phyloP scores from a whole-genome alignment of 2,797 vertebrate genomes.

The Onychomys leucogaster region DNA sequence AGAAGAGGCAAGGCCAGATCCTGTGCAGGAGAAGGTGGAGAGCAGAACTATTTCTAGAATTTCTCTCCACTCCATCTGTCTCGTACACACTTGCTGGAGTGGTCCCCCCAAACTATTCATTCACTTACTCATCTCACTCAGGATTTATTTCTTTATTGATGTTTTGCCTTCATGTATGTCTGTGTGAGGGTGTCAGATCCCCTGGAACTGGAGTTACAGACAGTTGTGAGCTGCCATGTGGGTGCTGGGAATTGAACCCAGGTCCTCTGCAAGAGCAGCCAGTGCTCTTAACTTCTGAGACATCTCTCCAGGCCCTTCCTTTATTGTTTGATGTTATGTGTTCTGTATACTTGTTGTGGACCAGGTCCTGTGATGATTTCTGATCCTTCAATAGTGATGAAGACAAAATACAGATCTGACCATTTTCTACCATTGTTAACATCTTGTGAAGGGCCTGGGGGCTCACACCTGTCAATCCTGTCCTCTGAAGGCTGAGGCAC shows the following conservation, averaged over 20 bases:
- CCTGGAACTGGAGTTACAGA: background rate
- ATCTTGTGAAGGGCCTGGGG: background rate
- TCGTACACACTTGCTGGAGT: background rate
- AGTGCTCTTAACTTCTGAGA: background rate
- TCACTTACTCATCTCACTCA: background rate
- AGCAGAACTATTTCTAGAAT: slow-evolving; percentile 54
- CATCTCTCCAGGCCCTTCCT: background rate
- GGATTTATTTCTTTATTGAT: no score
- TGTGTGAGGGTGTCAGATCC: no score
- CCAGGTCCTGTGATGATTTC: background rate
- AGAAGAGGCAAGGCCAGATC: slow-evolving; percentile 40
- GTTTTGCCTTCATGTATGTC: no score
- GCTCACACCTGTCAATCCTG: background rate
- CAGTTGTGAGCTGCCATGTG: no score
- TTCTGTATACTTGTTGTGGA: background rate
- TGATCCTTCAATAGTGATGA: background rate
- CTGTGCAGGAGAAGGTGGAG: slow-evolving; percentile 31
- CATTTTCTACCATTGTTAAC: slow-evolving; percentile 28
- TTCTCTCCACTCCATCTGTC: background rate
- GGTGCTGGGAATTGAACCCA: background rate
- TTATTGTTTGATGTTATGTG: slow-evolving; percentile 3
- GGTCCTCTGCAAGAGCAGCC: background rate
- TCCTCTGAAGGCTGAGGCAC: background rate
- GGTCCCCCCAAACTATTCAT: background rate
- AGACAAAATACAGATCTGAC: background rate